Conservation (phyloP, 2,888 invertebrate genomes). For the Drosophila neotestacea region DNA sequence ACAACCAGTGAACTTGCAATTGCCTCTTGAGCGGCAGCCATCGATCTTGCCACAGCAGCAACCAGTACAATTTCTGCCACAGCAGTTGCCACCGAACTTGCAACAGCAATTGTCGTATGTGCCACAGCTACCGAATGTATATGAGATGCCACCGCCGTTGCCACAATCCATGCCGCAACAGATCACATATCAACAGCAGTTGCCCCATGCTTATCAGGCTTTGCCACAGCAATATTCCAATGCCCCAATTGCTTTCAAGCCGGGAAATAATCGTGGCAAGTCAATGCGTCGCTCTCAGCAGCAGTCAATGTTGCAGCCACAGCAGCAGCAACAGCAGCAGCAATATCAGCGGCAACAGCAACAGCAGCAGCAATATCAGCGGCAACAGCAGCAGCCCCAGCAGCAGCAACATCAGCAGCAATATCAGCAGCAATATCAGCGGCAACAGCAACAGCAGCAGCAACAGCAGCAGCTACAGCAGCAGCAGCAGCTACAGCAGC, state of each 20-base stretch:
- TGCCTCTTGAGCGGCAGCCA: not conserved
- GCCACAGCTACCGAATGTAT: no score
- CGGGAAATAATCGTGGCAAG: not conserved
- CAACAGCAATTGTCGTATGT: not conserved
- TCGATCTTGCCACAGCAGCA: not conserved
- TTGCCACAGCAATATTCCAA: not conserved
- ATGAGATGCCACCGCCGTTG: not conserved
- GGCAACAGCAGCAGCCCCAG: not conserved
- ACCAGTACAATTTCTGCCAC: not conserved
- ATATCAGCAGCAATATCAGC: not conserved
- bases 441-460: not conserved
- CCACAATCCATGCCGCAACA: not conserved
- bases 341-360: not conserved
- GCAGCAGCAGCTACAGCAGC: not conserved
- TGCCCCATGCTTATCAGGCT: not conserved
- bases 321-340: not conserved
- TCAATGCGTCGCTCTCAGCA: conserved; percentile 1
- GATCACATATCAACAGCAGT: not conserved
- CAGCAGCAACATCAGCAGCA: not conserved
- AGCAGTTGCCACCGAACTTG: not conserved
- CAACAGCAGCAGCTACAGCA: not conserved
- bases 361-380: not conserved
- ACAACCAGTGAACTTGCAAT: not conserved
- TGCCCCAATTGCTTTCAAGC: not conserved
- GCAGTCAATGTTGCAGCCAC: not conserved